Evolutionary conservation across 2,113 vertebrate genomes (phyloP).

Genomic region (Junco hyemalis): DNA sequence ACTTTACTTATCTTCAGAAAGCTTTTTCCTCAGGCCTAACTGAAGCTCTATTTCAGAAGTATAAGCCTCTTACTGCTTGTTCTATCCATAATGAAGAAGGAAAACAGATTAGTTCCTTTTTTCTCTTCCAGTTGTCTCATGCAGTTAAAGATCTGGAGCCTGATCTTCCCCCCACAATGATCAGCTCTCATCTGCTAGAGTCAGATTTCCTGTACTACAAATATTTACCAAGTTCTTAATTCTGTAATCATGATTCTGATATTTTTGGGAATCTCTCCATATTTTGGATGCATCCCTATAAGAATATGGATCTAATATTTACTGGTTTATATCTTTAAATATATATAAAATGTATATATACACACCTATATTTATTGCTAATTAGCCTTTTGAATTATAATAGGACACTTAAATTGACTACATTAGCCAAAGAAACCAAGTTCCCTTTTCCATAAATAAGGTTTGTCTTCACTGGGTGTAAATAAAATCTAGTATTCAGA

Average conservation of each 20-base stretch:
- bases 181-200: background rate
- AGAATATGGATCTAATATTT: background rate
- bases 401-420: background rate
- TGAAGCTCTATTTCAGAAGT: background rate
- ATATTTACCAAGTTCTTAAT: background rate
- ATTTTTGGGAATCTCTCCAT: background rate
- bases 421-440: background rate
- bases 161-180: background rate
- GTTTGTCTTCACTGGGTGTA: fast-evolving
- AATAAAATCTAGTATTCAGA: background rate
- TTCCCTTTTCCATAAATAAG: background rate
- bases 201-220: background rate
- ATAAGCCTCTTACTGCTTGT: background rate
- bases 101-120: background rate
- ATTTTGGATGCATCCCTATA: background rate
- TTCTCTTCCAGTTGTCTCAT: background rate
- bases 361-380: background rate
- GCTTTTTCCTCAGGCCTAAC: background rate
- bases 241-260: background rate
- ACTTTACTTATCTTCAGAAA: background rate
- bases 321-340: background rate
- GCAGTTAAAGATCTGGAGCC: background rate
- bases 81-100: background rate
- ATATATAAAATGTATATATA: background rate
- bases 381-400: background rate